Evolutionary conservation across 64 coral and sea anemone genomes (phyloP).

Genomic region (Acropora yongei): DNA sequence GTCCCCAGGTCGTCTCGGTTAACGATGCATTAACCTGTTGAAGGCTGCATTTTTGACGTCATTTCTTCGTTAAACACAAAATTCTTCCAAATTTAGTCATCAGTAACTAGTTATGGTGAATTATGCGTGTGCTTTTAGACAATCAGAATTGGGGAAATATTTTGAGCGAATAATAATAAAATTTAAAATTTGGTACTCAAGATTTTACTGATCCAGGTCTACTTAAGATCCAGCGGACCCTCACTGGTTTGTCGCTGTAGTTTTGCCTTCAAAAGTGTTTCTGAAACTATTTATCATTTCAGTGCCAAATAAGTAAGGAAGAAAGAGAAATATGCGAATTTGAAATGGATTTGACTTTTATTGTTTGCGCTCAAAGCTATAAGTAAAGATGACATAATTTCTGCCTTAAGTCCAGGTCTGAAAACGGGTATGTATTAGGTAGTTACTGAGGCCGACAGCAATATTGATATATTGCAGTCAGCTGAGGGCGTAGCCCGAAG

Average conservation of each 20-base stretch:
- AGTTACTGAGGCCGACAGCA: too few relatives aligned
- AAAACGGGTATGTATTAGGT: too few relatives aligned
- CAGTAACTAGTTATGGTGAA: conserved; percentile 25
- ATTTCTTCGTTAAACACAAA: conserved; percentile 15
- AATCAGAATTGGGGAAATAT: conserved; percentile 15
- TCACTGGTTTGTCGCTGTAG: not conserved
- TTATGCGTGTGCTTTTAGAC: conserved; percentile 4
- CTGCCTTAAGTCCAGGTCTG: too few relatives aligned
- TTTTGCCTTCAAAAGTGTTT: not conserved
- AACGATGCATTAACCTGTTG: conserved; percentile 18
- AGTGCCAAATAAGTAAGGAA: not conserved
- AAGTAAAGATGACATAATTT: not conserved
- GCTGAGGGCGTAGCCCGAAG: too few relatives aligned
- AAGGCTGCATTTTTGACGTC: conserved; percentile 21
- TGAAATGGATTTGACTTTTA: not conserved
- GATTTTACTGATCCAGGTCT: too few relatives aligned
- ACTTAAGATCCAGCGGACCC: not conserved
- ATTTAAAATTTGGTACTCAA: too few relatives aligned
- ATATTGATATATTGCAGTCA: too few relatives aligned
- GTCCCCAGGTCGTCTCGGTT: conserved; percentile 24
- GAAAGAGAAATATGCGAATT: not conserved
- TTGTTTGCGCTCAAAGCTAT: not conserved
- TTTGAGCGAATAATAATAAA: conserved; percentile 25
- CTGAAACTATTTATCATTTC: not conserved
- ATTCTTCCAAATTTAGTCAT: conserved; percentile 32